A percentile compares a stretch with the other conserved stretches of the same genome.
Evolutionary conservation across 2,113 vertebrate genomes (phyloP).

Genomic region (Atrichornis clamosus): DNA sequence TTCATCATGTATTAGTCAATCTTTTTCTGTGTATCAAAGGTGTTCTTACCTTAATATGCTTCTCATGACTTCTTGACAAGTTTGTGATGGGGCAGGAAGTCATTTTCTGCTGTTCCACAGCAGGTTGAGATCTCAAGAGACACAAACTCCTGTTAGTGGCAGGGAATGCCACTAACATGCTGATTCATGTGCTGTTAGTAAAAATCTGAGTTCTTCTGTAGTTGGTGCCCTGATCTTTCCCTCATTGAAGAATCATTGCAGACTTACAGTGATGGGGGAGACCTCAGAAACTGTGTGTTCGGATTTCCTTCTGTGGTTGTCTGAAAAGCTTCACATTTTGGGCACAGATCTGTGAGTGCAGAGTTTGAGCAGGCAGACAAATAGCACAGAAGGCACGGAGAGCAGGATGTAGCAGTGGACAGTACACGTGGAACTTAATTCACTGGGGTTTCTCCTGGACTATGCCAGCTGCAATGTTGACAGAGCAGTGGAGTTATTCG

Average conservation of each 20-base stretch:
- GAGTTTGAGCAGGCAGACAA: background rate
- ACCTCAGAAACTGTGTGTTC: background rate
- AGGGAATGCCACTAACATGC: background rate
- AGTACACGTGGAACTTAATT: background rate
- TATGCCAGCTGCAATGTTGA: background rate
- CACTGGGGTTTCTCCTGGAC: background rate
- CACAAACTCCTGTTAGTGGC: background rate
- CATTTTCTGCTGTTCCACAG: background rate
- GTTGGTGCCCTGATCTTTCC: background rate
- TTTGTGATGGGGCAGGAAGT: background rate
- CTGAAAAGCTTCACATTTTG: background rate
- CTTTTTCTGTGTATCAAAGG: background rate
- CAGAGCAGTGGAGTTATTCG: background rate
- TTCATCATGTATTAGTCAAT: background rate
- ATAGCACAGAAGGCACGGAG: background rate
- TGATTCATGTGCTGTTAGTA: background rate
- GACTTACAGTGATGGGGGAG: accelerated
- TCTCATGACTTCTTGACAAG: background rate
- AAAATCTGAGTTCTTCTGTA: background rate
- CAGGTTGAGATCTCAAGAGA: background rate
- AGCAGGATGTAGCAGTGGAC: background rate
- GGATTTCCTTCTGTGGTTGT: background rate
- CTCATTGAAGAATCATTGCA: background rate
- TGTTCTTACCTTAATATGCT: background rate
- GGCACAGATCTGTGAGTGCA: background rate